Conservation (phyloP, 2,888 invertebrate genomes). For the Cabera pusaria region DNA sequence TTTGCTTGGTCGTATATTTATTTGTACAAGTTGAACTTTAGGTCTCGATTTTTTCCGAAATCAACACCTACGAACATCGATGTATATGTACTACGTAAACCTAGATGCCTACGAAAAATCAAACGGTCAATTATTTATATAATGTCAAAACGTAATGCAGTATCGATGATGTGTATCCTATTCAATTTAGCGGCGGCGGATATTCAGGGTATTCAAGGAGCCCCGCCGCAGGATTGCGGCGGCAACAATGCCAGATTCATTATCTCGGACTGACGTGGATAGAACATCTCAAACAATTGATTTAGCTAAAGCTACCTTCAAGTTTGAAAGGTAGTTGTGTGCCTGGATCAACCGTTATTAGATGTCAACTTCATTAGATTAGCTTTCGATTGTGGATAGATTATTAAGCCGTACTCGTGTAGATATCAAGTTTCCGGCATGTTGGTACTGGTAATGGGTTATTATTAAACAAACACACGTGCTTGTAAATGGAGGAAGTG, state of each 20-base stretch:
- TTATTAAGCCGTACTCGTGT: no score
- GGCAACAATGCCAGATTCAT: constrained; percentile 44
- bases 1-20: no score
- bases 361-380: constrained; percentile 11
- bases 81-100: no score
- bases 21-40: no score
- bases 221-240: constrained; percentile 40
- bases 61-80: no score
- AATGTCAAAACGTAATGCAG: constrained; percentile 7
- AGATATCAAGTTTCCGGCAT: no score
- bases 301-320: constrained; percentile 10
- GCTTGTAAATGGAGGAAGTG: no score
- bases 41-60: no score
- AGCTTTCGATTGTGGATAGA: constrained; percentile 3
- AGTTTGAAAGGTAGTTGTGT: constrained; percentile 13
- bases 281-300: constrained; percentile 35
- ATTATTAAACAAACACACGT: no score
- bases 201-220: constrained; percentile 34
- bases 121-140: no score
- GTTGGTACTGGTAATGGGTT: no score
- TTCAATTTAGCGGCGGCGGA: constrained; percentile 50
- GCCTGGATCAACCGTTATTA: constrained; percentile 9
- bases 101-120: no score
- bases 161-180: constrained; percentile 45
- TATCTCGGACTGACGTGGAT: constrained; percentile 42